Evolutionary conservation across 1,140 invertebrate species (phyloP).

Genomic region (Euschistus heros): DNA sequence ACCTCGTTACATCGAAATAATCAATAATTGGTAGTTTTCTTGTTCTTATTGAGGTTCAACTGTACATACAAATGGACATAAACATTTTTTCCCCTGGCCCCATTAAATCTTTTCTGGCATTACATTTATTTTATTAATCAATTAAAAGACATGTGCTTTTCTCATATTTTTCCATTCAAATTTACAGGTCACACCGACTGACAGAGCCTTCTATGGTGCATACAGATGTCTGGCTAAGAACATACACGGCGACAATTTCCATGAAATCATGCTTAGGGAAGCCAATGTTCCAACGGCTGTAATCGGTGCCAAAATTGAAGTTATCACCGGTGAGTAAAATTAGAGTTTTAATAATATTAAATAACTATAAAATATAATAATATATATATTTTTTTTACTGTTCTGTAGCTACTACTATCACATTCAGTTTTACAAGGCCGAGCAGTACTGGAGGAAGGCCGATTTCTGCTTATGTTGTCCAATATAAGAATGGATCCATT

Average conservation of each 20-base stretch:
- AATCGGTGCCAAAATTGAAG: constrained; percentile 46
- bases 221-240: constrained; percentile 80
- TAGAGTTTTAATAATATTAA: neutral
- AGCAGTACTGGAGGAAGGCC: constrained; percentile 60
- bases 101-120: constrained; percentile 2
- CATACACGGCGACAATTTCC: constrained; percentile 52
- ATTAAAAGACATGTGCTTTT: too few relatives aligned
- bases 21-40: too few relatives aligned
- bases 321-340: constrained; percentile 42
- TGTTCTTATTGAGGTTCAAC: neutral
- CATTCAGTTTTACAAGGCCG: constrained; percentile 63
- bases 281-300: constrained; percentile 47
- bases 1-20: too few relatives aligned
- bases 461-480: constrained; percentile 54
- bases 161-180: neutral
- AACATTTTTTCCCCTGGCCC: too few relatives aligned
- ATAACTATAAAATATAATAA: neutral
- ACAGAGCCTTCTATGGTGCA: constrained; percentile 52
- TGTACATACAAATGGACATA: too few relatives aligned
- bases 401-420: constrained; percentile 61
- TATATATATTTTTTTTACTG: constrained; percentile 10
- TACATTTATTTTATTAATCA: neutral
- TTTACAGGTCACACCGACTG: constrained; percentile 46
- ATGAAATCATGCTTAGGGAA: constrained; percentile 58
- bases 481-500: constrained; percentile 55